These are phyloP conservation scores for Heteromormyrus szaboi DNA, from an alignment of 2,797 vertebrate genomes.

Conservation along the genomic window DNA sequence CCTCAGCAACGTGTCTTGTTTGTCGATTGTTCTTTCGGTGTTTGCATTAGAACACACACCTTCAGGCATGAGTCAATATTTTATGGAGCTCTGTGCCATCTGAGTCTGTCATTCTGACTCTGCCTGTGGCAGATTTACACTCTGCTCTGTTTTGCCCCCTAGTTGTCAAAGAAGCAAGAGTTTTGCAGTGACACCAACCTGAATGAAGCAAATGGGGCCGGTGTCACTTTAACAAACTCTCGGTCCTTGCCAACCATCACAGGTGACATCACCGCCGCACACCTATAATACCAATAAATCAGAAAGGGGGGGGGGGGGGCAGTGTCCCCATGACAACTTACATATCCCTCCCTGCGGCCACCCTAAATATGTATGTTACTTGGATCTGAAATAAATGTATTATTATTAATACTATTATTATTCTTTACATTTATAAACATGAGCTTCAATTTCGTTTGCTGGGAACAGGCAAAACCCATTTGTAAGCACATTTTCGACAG, in stretches of 20 bases:
- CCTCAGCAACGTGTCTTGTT: not conserved
- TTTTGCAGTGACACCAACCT: constrained; percentile 97
- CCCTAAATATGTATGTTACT: too few species aligned
- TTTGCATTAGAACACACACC: not conserved
- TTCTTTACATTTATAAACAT: not conserved
- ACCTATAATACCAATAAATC: not conserved
- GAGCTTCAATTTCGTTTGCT: not conserved
- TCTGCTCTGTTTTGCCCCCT: constrained; percentile 46
- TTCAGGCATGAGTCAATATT: not conserved
- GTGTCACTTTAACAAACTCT: constrained; percentile 71
- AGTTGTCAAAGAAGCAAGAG: constrained; percentile 92
- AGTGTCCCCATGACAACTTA: too few species aligned
- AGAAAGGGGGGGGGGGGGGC: not conserved
- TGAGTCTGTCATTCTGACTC: not conserved
- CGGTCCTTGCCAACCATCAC: constrained; percentile 89
- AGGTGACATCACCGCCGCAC: constrained; percentile 55
- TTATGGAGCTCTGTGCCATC: not conserved
- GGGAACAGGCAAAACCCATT: not conserved
- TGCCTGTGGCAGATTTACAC: not conserved
- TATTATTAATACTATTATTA: not conserved
- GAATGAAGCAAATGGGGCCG: constrained; percentile 62
- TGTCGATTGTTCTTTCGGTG: not conserved
- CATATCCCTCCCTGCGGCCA: too few species aligned
- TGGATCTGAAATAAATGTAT: not conserved
- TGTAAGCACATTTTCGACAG: not conserved